Base-by-base conservation (phyloP, 1,140 invertebrate species). In the Drosophila busckii region DNA sequence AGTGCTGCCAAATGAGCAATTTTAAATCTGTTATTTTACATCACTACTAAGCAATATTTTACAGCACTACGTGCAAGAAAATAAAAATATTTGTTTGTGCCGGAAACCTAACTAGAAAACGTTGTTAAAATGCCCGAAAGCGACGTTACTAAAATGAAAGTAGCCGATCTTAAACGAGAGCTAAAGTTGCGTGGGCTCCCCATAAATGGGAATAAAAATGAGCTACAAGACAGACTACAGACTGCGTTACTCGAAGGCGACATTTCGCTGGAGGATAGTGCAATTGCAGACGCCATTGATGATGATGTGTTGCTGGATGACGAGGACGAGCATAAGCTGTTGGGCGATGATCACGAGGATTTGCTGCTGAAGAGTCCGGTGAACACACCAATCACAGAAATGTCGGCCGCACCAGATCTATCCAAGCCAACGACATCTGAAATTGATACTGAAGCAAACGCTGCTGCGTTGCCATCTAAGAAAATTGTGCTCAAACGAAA, bases 151-250 rank as follows among this genome's bases (percentile, higher is more conserved):
- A 87, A 87, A 78, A 86, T 87, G 86, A 87, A 87, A 59, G 85
- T 85, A 19, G 90, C 92, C 4, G 94, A 96, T 84, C 88, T 96
- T 56, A 94, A 93, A 65, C 91, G 92, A 68, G 94, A 95, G 87
- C 87, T 96, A 17, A 95, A 95, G 87, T 88, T 91, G 55, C 91
- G 93, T 75, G 94, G 93, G 28, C 87, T 96, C 8, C 88, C 92
- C 9, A 90, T 91, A 8, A 88, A 91, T 29, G 95, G 94, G 6
- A 95, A 95, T 80, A 96, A 96, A 90, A 93, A 90, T 20, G 94
- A 96, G 70, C 88, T 96, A 25, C 88, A 94, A 13, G 92, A 93
- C 50, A 90, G 94, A 62, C 89, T 96, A 32, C 92, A 93, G 76
- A 87, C 90, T 28, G 91, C 92, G 2, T 86, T 93, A 60, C 89